A percentile compares a stretch with the other conserved stretches of the same genome.
Evolutionary conservation across 2,888 invertebrate genomes (phyloP).

Genomic region (Prionchulus punctatus): DNA sequence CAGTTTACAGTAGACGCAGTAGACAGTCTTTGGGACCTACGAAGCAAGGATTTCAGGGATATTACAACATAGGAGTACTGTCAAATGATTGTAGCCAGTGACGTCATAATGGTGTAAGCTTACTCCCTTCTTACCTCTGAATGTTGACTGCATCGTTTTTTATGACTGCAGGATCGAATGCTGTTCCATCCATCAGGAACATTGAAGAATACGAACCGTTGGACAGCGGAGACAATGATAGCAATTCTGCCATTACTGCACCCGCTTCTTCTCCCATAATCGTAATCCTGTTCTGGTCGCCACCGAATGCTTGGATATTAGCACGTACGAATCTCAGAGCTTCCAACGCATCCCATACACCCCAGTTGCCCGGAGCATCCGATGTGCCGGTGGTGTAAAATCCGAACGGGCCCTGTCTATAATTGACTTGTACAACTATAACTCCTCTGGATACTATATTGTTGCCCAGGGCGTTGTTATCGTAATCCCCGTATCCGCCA

Average conservation of each 20-base stretch:
- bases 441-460: too few relatives aligned
- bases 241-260: background rate
- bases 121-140: too few relatives aligned
- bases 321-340: background rate
- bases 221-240: background rate
- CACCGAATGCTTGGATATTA: background rate
- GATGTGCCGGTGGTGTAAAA: background rate
- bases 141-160: too few relatives aligned
- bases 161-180: background rate
- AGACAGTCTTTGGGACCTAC: background rate
- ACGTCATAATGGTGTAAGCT: too few relatives aligned
- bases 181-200: background rate
- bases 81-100: too few relatives aligned
- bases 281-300: background rate
- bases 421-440: too few relatives aligned
- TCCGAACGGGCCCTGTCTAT: background rate
- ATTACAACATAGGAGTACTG: too few relatives aligned
- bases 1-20: background rate
- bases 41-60: background rate
- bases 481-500: too few relatives aligned
- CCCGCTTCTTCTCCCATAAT: background rate
- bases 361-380: background rate
- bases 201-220: background rate
- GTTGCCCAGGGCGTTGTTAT: too few relatives aligned
- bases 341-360: background rate